Percentiles rank a stretch among this genome's conserved stretches.
Evolutionary conservation across 2,888 invertebrate genomes (phyloP).

Genomic region (Buathra laborator): DNA sequence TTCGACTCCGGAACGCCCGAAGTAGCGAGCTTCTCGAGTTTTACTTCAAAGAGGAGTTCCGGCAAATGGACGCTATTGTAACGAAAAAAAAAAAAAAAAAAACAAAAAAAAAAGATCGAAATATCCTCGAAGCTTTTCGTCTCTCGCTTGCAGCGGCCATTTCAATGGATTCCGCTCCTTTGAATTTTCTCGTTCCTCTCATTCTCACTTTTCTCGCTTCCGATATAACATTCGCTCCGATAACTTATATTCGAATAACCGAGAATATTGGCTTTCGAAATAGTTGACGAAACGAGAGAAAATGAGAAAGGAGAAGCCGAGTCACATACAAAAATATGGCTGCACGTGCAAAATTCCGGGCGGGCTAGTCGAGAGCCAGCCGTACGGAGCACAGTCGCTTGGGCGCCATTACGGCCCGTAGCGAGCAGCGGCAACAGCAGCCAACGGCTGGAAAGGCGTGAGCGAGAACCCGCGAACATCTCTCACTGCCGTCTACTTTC

Average conservation of each 20-base stretch:
- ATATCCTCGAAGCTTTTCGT: not conserved
- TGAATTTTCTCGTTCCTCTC: not conserved
- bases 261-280: not conserved
- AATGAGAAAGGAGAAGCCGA: not conserved
- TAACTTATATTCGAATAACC: not conserved
- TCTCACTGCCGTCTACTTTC: constrained; percentile 63
- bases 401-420: constrained; percentile 66
- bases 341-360: constrained; percentile 67
- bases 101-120: not conserved
- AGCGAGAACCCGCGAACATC: constrained; percentile 64
- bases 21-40: not conserved
- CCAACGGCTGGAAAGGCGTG: constrained; percentile 66
- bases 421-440: constrained; percentile 59
- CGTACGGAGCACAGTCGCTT: constrained; percentile 60
- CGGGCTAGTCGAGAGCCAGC: constrained; percentile 58
- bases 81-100: constrained; percentile 13
- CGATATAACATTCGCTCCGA: not conserved
- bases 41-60: constrained; percentile 23
- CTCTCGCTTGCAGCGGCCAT: not conserved
- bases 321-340: constrained; percentile 42
- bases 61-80: constrained; percentile 1
- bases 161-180: not conserved
- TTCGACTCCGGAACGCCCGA: constrained; percentile 5
- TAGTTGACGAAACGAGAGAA: not conserved
- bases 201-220: constrained; percentile 2